Evolutionary conservation across 2,113 vertebrate genomes (phyloP).

Genomic region (Callocephalon fimbriatum): DNA sequence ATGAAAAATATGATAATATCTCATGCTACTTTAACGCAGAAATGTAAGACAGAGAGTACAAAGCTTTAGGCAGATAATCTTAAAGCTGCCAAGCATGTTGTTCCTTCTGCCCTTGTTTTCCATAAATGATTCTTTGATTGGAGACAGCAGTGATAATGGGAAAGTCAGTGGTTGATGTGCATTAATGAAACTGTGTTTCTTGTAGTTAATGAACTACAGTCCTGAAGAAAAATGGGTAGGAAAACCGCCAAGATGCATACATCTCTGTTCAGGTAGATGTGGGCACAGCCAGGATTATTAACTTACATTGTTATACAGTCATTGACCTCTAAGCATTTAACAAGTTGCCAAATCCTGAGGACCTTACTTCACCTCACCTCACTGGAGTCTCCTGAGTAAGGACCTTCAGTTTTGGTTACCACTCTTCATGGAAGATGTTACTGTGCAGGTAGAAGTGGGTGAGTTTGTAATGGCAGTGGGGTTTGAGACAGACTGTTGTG

Average conservation of each 20-base stretch:
- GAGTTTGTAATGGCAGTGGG: not conserved
- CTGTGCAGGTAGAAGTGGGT: not conserved
- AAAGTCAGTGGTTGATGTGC: slow-evolving; percentile 14
- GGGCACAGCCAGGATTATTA: not conserved
- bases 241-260: not conserved
- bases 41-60: slow-evolving; percentile 53
- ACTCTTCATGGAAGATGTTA: not conserved
- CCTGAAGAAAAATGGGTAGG: not conserved
- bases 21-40: slow-evolving; percentile 41
- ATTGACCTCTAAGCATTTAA: not conserved
- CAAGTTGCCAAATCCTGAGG: not conserved
- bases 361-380: not conserved
- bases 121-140: slow-evolving; percentile 47
- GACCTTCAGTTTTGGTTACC: not conserved
- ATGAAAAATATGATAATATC: slow-evolving; percentile 61
- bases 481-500: not conserved
- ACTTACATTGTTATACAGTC: not conserved
- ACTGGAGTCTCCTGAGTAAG: not conserved
- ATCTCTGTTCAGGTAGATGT: not conserved
- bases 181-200: not conserved
- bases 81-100: slow-evolving; percentile 35
- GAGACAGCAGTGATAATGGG: slow-evolving; percentile 28
- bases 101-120: slow-evolving; percentile 63
- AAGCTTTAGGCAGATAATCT: slow-evolving; percentile 37
- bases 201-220: not conserved